phyloP scores from a whole-genome alignment of 2,797 vertebrate genomes.

The Eremophila alpestris region DNA sequence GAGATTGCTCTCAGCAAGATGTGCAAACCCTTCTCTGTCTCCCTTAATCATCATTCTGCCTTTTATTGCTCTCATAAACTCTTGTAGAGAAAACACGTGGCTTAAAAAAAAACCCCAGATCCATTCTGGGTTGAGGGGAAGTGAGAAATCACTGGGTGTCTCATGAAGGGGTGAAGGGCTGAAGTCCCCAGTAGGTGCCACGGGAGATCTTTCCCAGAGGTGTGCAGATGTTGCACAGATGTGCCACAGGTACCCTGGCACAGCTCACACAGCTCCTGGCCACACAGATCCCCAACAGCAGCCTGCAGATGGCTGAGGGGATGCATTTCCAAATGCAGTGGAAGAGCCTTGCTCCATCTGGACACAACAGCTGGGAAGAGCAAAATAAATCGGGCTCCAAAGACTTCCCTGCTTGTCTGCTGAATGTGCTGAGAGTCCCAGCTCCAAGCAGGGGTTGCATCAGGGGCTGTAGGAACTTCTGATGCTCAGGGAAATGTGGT shows the following conservation, averaged over 20 bases:
- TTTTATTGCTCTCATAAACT: neutral
- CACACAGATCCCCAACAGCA: neutral
- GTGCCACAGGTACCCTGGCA: neutral
- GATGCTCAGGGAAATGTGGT: neutral
- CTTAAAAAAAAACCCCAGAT: neutral
- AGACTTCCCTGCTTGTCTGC: neutral
- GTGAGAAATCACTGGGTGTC: neutral
- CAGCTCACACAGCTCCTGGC: neutral
- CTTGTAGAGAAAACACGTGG: neutral
- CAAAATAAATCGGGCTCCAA: neutral
- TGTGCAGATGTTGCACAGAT: too few relatives aligned
- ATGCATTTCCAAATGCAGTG: neutral
- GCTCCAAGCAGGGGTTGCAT: neutral
- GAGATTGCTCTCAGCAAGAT: neutral
- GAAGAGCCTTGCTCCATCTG: neutral
- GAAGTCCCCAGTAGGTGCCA: neutral
- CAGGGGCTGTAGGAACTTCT: too few relatives aligned
- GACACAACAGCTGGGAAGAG: neutral
- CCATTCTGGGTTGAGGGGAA: neutral
- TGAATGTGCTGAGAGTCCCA: neutral
- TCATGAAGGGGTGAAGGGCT: neutral
- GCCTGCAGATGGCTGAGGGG: neutral
- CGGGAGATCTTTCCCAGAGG: neutral
- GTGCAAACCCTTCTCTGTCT: neutral
- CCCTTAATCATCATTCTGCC: neutral